These are phyloP conservation scores for Phalacrocorax brasilianus DNA, from an alignment of 2,113 vertebrate species.

Conservation along the genomic window DNA sequence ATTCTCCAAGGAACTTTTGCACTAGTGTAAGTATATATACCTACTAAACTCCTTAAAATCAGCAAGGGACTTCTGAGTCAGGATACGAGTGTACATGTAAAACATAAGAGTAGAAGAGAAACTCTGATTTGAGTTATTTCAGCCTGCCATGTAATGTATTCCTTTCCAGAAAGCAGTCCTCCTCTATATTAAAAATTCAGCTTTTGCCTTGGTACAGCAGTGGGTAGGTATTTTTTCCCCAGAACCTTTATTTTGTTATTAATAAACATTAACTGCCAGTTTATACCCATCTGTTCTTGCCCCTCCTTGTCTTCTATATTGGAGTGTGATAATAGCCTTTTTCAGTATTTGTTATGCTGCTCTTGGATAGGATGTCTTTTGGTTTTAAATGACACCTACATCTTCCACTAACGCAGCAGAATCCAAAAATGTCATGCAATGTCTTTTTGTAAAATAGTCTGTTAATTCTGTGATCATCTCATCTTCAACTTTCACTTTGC, in stretches of 20 bases:
- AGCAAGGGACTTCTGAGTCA: not conserved
- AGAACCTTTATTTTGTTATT: not conserved
- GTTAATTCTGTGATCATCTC: not conserved
- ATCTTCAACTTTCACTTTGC: not conserved
- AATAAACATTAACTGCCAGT: not conserved
- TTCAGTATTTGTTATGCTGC: not conserved
- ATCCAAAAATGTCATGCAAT: not conserved
- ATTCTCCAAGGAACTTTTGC: not conserved
- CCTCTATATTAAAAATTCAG: not conserved
- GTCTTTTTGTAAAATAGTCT: not conserved
- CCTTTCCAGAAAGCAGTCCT: not conserved
- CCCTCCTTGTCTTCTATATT: not conserved
- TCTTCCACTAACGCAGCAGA: too few relatives aligned
- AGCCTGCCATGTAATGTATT: not conserved
- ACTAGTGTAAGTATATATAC: not conserved
- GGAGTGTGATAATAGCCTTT: not conserved
- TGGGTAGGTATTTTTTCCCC: not conserved
- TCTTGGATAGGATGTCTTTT: not conserved
- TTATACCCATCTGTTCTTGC: not conserved
- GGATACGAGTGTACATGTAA: not conserved
- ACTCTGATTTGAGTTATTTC: not conserved
- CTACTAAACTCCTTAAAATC: not conserved
- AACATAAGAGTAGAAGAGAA: not conserved
- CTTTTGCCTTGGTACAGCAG: not conserved
- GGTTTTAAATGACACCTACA: too few relatives aligned